These are phyloP conservation scores for Ganaspis brasiliensis DNA, from an alignment of 2,888 invertebrate species.

Conservation along the genomic window DNA sequence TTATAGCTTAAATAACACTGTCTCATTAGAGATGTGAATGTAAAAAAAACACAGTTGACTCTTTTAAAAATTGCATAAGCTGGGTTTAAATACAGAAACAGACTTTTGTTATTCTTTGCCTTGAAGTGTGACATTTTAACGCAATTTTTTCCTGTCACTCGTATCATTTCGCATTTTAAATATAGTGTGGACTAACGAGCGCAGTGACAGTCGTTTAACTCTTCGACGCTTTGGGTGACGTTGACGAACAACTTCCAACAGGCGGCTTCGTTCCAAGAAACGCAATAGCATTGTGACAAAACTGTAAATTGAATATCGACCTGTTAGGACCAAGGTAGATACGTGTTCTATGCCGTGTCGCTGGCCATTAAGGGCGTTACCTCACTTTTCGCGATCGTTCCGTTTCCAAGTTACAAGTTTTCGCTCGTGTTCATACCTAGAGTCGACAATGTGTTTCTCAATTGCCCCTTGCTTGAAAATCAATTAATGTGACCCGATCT, in stretches of 20 bases:
- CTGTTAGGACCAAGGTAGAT: slow-evolving; percentile 52
- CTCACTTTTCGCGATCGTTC: slow-evolving; percentile 57
- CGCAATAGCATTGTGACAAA: slow-evolving; percentile 74
- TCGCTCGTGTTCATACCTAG: slow-evolving; percentile 51
- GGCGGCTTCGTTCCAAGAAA: slow-evolving; percentile 67
- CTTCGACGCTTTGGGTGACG: slow-evolving; percentile 47
- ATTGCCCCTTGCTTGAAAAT: slow-evolving; percentile 3
- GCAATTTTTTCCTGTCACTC: slow-evolving; percentile 11
- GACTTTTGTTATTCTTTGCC: too few species aligned
- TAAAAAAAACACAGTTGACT: too few species aligned
- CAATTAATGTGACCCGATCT: slow-evolving; percentile 4
- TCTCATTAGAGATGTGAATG: too few species aligned
- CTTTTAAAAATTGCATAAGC: too few species aligned
- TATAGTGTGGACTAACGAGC: slow-evolving; percentile 40
- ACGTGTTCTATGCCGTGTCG: slow-evolving; percentile 69
- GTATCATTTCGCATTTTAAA: slow-evolving; percentile 8
- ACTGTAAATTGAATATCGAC: slow-evolving; percentile 80
- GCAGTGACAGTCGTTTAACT: slow-evolving; percentile 60
- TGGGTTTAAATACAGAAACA: too few species aligned
- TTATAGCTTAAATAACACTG: too few species aligned
- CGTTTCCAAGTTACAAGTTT: slow-evolving; percentile 51
- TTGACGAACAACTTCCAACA: slow-evolving; percentile 59
- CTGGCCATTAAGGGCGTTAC: slow-evolving; percentile 64
- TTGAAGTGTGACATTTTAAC: background rate
- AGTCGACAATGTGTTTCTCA: slow-evolving; percentile 33